Evolutionary conservation across 2,888 invertebrate species (phyloP).

Genomic region (Flexamia atlantica): DNA sequence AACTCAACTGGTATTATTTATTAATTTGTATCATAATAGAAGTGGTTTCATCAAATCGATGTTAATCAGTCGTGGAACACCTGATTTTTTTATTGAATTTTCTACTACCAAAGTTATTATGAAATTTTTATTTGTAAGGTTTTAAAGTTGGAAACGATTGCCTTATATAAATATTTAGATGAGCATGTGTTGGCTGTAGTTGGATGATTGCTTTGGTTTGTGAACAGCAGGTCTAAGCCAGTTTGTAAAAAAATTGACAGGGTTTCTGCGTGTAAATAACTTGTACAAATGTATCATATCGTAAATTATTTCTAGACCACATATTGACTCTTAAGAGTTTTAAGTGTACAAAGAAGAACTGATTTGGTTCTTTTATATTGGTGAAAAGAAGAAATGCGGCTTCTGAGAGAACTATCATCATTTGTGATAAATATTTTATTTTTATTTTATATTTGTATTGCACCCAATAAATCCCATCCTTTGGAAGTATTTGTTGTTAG

Average conservation of each 20-base stretch:
- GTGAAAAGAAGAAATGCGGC: slow-evolving; percentile 26
- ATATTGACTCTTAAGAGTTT: slow-evolving; percentile 52
- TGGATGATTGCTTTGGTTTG: not conserved
- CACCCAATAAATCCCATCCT: slow-evolving; percentile 16
- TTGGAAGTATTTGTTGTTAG: slow-evolving; percentile 18
- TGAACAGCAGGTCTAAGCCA: not conserved
- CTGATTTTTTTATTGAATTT: not conserved
- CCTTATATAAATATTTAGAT: slow-evolving; percentile 47
- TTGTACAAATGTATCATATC: slow-evolving; percentile 55
- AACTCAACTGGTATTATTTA: not conserved
- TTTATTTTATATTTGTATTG: slow-evolving; percentile 27
- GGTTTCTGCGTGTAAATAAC: slow-evolving; percentile 50
- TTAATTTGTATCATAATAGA: slow-evolving; percentile 9
- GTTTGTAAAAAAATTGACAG: slow-evolving; percentile 45
- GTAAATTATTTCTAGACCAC: slow-evolving; percentile 47
- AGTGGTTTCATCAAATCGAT: not conserved
- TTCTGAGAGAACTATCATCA: slow-evolving; percentile 5
- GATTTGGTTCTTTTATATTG: slow-evolving; percentile 2
- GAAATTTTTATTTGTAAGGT: not conserved
- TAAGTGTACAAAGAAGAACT: slow-evolving; percentile 23
- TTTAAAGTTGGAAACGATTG: slow-evolving; percentile 45
- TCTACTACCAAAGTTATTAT: slow-evolving; percentile 24
- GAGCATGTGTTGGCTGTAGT: not conserved
- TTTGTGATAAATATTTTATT: slow-evolving; percentile 51
- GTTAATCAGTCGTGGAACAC: not conserved